Conservation (phyloP, 2,113 vertebrate species). For the Megalops atlanticus region DNA sequence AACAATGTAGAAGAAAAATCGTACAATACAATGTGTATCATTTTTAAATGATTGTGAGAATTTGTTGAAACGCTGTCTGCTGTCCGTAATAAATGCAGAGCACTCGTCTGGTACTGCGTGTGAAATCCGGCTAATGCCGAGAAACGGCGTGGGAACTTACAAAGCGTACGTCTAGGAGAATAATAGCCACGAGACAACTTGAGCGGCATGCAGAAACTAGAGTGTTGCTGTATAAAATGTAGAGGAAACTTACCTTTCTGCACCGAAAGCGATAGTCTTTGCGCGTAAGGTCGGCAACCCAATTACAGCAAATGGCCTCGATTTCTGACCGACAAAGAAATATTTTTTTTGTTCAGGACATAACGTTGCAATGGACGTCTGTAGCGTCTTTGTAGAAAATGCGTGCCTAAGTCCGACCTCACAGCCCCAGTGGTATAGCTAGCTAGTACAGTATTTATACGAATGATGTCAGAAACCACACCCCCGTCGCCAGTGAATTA, state of each 20-base stretch:
- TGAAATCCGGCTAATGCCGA: not conserved
- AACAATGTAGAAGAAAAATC: too few relatives aligned
- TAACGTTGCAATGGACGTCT: conserved; percentile 35
- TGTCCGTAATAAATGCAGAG: not conserved
- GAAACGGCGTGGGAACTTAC: not conserved
- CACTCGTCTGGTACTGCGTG: conserved; percentile 7
- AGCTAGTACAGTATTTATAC: conserved; percentile 30
- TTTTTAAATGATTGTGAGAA: not conserved
- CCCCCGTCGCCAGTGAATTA: conserved; percentile 54
- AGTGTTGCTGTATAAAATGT: conserved; percentile 36
- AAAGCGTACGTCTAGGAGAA: conserved; percentile 40
- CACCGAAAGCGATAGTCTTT: conserved; percentile 2
- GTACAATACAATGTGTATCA: not conserved
- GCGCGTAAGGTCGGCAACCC: conserved; percentile 3
- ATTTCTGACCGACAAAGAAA: not conserved
- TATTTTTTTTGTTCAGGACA: not conserved
- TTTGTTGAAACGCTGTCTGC: not conserved
- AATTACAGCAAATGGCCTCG: not conserved
- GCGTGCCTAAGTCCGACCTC: conserved; percentile 53
- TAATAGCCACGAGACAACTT: conserved; percentile 50
- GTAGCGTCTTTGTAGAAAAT: conserved; percentile 38
- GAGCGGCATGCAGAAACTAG: conserved; percentile 46
- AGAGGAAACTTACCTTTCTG: conserved; percentile 57
- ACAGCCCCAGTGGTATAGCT: conserved; percentile 47
- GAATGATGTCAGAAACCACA: conserved; percentile 63